Evolutionary conservation across 2,797 vertebrate species (phyloP).

Genomic region (Allobates femoralis): DNA sequence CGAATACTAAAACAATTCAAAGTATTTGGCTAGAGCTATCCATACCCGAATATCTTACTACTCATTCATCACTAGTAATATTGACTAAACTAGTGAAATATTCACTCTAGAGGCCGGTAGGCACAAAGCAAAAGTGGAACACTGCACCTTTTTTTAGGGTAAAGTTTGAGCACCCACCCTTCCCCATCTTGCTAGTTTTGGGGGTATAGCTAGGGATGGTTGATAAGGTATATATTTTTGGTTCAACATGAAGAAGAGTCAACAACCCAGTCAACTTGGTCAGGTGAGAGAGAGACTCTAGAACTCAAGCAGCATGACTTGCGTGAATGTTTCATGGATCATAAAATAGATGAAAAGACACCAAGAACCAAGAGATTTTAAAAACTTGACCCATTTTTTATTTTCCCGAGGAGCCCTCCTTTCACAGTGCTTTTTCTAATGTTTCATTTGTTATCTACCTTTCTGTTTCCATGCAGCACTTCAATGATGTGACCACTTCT

Average conservation of each 20-base stretch:
- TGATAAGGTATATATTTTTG: background rate
- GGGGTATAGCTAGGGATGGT: background rate
- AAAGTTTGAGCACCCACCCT: background rate
- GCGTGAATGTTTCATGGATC: background rate
- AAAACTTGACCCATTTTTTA: background rate
- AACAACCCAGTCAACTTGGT: background rate
- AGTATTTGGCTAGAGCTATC: too few species aligned
- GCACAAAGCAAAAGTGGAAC: background rate
- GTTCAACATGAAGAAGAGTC: background rate
- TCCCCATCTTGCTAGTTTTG: background rate
- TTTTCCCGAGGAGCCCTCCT: background rate
- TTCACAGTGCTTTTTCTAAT: background rate
- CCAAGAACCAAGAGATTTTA: background rate
- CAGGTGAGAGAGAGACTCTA: background rate
- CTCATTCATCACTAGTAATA: too few species aligned
- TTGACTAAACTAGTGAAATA: background rate
- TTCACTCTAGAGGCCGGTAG: background rate
- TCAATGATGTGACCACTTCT: conserved; percentile 26
- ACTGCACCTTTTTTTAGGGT: background rate
- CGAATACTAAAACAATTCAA: too few species aligned
- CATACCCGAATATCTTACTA: too few species aligned
- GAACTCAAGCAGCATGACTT: background rate
- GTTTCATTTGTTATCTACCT: background rate
- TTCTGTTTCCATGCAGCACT: conserved; percentile 19
- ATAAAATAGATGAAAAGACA: background rate